phyloP scores from a whole-genome alignment of 2,888 invertebrate species.

The Agonopterix heracliana region DNA sequence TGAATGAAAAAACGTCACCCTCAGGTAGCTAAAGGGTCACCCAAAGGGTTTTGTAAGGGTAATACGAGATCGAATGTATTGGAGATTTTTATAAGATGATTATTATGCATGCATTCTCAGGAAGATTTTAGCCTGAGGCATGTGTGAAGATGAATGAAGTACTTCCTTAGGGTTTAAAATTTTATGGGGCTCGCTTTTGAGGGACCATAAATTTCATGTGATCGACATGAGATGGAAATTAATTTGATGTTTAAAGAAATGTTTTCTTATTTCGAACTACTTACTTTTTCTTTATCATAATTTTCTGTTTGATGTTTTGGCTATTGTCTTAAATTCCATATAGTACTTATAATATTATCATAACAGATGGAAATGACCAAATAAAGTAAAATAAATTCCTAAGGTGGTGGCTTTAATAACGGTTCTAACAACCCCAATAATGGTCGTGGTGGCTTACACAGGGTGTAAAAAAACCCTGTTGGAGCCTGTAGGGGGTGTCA shows the following conservation, averaged over 20 bases:
- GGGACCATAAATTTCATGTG: slow-evolving; percentile 28
- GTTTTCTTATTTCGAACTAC: no score
- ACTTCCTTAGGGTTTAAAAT: slow-evolving; percentile 48
- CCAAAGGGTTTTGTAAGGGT: slow-evolving; percentile 54
- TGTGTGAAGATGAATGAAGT: slow-evolving; percentile 38
- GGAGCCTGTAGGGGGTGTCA: no score
- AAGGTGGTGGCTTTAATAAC: no score
- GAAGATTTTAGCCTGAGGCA: slow-evolving; percentile 69
- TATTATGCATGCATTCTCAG: slow-evolving; percentile 73
- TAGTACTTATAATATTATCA: no score
- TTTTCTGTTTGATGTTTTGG: no score
- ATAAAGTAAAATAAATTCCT: no score
- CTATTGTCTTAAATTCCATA: no score
- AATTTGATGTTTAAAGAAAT: background rate
- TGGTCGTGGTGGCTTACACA: no score
- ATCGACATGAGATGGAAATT: background rate
- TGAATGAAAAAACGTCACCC: slow-evolving; percentile 73
- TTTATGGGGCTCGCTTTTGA: slow-evolving; percentile 35
- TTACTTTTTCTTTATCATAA: no score
- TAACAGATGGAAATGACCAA: no score
- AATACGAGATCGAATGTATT: slow-evolving; percentile 57
- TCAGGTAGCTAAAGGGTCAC: slow-evolving; percentile 66
- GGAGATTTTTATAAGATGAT: slow-evolving; percentile 52
- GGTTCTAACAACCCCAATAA: no score
- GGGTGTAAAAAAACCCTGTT: no score